Base-by-base conservation (phyloP, 2,888 invertebrate species). In the Zaprionus lineosus region DNA sequence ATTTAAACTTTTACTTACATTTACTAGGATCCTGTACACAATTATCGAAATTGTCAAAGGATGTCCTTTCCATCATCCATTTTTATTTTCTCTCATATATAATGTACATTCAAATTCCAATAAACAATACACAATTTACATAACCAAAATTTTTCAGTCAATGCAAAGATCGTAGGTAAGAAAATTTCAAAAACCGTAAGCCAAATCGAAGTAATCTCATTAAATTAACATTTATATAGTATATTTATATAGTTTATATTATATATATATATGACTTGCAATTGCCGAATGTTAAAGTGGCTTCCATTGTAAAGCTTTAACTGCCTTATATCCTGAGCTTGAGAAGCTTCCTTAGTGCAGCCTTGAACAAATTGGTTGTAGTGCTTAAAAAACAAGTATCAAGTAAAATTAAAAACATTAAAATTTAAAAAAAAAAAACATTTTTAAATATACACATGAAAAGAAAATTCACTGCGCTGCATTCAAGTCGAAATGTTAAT, bases 231-330 rank as follows among this genome's bases (percentile, higher is more conserved):
- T 39, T 43, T 47, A n/a, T 39, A 50, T 29, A 55, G 43, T 47
- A 6, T 40, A 52, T 34, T 29, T 47, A 51, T n/a, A 46, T 31
- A 66, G 53, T 44, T 57, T 60, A 33, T 37, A 52, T 40, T 41
- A 36, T 52, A 18, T 64, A 39, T 12, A n/a, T n/a, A 28, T 59
- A 60, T 44, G 41, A 61, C 59, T 55, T 50, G 58, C 65, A 66
- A 71, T 39, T 74, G 64, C 60, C 53, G 52, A 59, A 36, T 44
- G 48, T 52, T 34, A 24, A 60, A 67, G 29, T 56, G 60, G 75
- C 79, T 83, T 83, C 48, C 36, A 63, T 34, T 69, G 82, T 82
- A 79, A 79, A 71, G 84, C 78, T 84, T 81, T 59, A 52, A 60
- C 62, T 72, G 77, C 64, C 63, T 61, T 59, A 52, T 60, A 68